phyloP scores from a whole-genome alignment of 2,888 invertebrate species.

The Vesta saturnalis region DNA sequence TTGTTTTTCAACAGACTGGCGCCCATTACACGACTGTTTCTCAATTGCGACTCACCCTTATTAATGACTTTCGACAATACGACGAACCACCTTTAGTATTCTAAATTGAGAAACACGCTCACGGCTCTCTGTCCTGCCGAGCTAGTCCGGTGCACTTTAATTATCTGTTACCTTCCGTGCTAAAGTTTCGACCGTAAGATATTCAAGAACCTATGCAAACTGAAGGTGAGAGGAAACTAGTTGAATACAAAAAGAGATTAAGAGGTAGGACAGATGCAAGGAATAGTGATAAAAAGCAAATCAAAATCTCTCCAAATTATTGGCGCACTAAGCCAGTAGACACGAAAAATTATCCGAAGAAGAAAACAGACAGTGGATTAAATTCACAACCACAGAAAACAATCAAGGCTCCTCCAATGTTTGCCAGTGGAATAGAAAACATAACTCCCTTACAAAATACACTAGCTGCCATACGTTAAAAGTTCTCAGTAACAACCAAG shows the following conservation, averaged over 20 bases:
- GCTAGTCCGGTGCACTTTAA: no score
- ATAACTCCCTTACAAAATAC: background rate
- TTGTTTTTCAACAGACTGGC: no score
- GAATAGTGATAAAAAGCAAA: conserved; percentile 7
- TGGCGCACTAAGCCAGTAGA: conserved; percentile 10
- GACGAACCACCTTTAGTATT: no score
- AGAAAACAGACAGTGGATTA: background rate
- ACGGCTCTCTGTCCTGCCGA: no score
- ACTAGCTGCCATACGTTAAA: background rate
- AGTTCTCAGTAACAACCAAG: background rate
- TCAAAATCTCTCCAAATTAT: conserved; percentile 1
- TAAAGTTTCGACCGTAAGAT: no score
- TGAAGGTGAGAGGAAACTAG: conserved; percentile 7
- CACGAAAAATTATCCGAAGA: background rate
- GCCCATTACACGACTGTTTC: no score
- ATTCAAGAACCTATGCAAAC: conserved; percentile 15
- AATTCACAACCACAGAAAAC: background rate
- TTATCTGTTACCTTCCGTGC: no score
- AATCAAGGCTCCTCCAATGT: no score
- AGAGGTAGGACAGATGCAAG: no score
- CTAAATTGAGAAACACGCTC: no score
- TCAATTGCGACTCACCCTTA: no score
- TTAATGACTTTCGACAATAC: no score
- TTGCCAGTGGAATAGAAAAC: background rate
- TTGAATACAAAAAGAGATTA: conserved; percentile 12